Evolutionary conservation across 2,113 vertebrate species (phyloP).

Genomic region (Hemicordylus capensis): DNA sequence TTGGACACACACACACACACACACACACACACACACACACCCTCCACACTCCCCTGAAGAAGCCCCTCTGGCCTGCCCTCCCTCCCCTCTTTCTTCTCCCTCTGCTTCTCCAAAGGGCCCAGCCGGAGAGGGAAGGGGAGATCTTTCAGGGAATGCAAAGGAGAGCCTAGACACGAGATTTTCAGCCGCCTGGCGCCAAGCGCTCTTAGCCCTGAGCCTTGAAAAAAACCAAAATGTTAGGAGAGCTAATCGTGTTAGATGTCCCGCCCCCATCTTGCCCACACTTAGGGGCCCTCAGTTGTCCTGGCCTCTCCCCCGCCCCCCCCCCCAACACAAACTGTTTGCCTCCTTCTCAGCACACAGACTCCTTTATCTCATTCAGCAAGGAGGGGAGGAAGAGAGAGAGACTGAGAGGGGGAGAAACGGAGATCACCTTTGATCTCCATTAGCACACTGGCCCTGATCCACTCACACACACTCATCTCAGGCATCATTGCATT

Average conservation of each 20-base stretch:
- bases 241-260: slow-evolving; percentile 75
- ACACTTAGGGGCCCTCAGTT: slow-evolving; percentile 29
- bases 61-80: slow-evolving; percentile 50
- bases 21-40: too few relatives aligned
- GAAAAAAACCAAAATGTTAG: slow-evolving; percentile 78
- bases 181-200: slow-evolving; percentile 78
- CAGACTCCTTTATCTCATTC: slow-evolving; percentile 37
- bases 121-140: slow-evolving; percentile 35
- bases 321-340: neutral
- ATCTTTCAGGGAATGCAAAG: slow-evolving; percentile 64
- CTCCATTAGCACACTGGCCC: neutral
- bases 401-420: neutral
- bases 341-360: neutral
- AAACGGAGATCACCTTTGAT: neutral
- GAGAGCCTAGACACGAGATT: slow-evolving; percentile 69
- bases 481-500: neutral
- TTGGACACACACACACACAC: too few relatives aligned
- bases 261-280: slow-evolving; percentile 73
- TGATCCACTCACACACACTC: neutral
- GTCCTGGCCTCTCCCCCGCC: slow-evolving; percentile 20
- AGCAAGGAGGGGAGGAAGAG: neutral
- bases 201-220: slow-evolving; percentile 79
- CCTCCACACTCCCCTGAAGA: neutral
- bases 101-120: neutral
- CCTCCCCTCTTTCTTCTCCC: slow-evolving; percentile 30